Percentiles rank a stretch among this genome's conserved stretches.
phyloP scores from a whole-genome alignment of 2,113 vertebrate species.

The Phaethornis superciliosus region DNA sequence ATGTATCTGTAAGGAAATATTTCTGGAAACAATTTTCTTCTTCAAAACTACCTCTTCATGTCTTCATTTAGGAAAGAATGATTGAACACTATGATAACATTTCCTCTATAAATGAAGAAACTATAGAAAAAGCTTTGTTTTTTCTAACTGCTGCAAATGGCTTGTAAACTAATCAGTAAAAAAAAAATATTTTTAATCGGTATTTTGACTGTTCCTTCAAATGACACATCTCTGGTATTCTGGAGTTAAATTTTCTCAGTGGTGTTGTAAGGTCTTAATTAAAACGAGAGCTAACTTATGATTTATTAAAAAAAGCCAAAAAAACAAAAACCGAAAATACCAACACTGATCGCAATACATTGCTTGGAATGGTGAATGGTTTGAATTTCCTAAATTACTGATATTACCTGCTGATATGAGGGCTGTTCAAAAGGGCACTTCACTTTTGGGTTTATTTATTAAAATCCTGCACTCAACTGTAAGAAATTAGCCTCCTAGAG shows the following conservation, averaged over 20 bases:
- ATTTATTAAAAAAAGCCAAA: constrained; percentile 48
- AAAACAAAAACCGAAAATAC: not conserved
- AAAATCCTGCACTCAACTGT: constrained; percentile 80
- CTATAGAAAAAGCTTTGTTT: not conserved
- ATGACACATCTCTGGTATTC: constrained; percentile 44
- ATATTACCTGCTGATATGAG: constrained; percentile 82
- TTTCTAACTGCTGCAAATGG: constrained; percentile 16
- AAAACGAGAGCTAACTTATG: constrained; percentile 72
- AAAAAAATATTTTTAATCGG: constrained; percentile 34
- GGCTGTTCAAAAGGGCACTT: constrained; percentile 82
- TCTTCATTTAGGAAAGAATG: not conserved
- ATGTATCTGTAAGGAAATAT: not conserved
- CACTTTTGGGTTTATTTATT: constrained; percentile 85
- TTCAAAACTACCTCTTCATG: not conserved
- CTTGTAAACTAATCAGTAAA: constrained; percentile 21
- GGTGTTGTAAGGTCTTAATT: constrained; percentile 71
- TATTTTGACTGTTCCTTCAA: constrained; percentile 53
- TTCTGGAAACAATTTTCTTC: not conserved
- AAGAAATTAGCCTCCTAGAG: constrained; percentile 86
- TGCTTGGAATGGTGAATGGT: constrained; percentile 69
- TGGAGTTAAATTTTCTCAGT: constrained; percentile 64
- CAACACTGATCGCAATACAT: constrained; percentile 70
- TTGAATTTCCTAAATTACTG: constrained; percentile 78
- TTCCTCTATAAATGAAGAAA: too few species aligned
- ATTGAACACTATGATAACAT: too few species aligned